phyloP scores from a whole-genome alignment of 2,797 vertebrate species.

The Diceros bicornis region DNA sequence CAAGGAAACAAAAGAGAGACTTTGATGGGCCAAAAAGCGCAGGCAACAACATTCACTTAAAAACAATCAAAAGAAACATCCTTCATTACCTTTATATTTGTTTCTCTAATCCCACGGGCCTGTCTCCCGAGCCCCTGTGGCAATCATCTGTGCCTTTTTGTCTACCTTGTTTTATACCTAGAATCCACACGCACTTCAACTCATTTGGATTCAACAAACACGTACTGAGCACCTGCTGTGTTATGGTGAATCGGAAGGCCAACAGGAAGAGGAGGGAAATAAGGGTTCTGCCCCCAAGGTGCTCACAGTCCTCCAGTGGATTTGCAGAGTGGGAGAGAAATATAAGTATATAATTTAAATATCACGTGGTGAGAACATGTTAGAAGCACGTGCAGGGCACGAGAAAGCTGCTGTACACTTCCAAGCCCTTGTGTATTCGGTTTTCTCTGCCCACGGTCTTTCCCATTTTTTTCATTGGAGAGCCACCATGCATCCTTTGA shows the following conservation, averaged over 20 bases:
- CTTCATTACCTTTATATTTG: neutral
- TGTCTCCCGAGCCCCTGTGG: neutral
- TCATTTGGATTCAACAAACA: neutral
- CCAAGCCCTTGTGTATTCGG: too few species aligned
- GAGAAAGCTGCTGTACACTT: fast-evolving
- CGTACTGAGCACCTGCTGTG: neutral
- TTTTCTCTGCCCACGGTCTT: neutral
- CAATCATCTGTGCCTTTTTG: neutral
- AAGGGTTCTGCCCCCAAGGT: neutral
- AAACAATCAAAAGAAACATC: neutral
- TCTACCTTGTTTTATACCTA: neutral
- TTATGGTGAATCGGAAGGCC: neutral
- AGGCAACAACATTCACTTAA: neutral
- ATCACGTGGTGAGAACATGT: neutral
- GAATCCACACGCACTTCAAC: neutral
- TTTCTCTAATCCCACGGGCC: neutral
- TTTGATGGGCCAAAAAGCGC: neutral
- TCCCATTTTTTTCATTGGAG: fast-evolving
- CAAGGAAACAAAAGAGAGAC: constrained; percentile 65
- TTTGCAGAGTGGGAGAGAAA: neutral
- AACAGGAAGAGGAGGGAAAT: neutral
- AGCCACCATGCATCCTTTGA: neutral
- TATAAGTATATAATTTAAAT: neutral
- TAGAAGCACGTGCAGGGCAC: neutral
- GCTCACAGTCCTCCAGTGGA: neutral